Conservation (phyloP, 2,113 vertebrate genomes). For the Thamnophis sirtalis region DNA sequence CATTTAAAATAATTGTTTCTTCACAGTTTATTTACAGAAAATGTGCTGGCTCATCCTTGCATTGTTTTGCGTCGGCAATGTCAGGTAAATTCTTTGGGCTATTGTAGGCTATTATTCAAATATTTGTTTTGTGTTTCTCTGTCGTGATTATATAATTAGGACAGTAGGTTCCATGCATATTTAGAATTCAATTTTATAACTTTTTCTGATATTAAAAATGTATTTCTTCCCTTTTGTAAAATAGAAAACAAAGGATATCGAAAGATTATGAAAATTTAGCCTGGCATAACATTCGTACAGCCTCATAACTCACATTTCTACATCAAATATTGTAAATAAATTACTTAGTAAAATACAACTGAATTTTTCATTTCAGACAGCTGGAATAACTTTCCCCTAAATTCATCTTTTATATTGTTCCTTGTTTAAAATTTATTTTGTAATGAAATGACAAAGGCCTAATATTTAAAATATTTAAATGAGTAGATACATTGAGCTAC, state of each 20-base stretch:
- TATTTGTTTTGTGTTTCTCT: not conserved
- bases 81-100: conserved; percentile 76
- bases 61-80: conserved; percentile 94
- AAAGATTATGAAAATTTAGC: not conserved
- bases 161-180: not conserved
- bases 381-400: not conserved
- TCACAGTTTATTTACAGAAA: conserved; percentile 92
- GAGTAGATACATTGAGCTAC: not conserved
- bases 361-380: not conserved
- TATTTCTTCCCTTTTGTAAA: not conserved
- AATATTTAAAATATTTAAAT: not conserved
- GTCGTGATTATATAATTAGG: not conserved
- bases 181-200: not conserved
- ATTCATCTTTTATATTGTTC: not conserved
- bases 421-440: not conserved
- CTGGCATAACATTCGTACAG: not conserved
- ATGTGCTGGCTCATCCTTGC: conserved; percentile 94
- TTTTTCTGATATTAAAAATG: not conserved
- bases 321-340: not conserved
- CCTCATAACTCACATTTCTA: not conserved
- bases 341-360: not conserved
- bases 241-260: not conserved
- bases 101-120: not conserved
- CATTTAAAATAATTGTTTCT: conserved; percentile 50
- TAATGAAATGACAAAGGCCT: not conserved